Percentiles rank a stretch among this genome's conserved stretches.
These are phyloP conservation scores for Xanthorhoe spadicearia DNA, from an alignment of 2,888 invertebrate species.

Conservation along the genomic window DNA sequence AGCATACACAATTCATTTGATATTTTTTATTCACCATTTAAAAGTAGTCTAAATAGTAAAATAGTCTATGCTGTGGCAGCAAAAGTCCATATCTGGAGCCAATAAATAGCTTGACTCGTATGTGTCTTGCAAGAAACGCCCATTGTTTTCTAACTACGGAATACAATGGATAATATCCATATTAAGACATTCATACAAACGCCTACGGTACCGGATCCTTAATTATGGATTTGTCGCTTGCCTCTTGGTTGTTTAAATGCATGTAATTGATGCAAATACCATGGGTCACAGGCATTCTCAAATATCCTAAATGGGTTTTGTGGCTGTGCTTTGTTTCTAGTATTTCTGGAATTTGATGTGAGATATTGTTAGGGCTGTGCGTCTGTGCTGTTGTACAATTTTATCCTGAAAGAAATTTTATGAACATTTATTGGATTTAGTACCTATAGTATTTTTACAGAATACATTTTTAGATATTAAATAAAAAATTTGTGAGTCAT, in stretches of 20 bases:
- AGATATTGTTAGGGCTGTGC: neutral
- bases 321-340: neutral
- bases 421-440: too few species aligned
- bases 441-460: too few species aligned
- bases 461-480: too few species aligned
- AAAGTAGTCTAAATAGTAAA: conserved; percentile 22
- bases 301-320: neutral
- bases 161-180: conserved; percentile 56
- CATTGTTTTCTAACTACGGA: conserved; percentile 69
- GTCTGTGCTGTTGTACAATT: too few species aligned
- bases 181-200: conserved; percentile 44
- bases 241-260: conserved; percentile 17
- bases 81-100: conserved; percentile 58
- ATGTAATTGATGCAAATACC: conserved; percentile 29
- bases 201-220: conserved; percentile 36
- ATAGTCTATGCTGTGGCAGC: conserved; percentile 36
- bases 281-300: conserved; percentile 3
- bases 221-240: conserved; percentile 40
- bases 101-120: conserved; percentile 64
- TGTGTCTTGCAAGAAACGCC: conserved; percentile 54
- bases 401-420: too few species aligned
- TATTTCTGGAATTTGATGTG: neutral
- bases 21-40: neutral
- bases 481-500: too few species aligned
- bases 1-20: neutral